phyloP scores from a whole-genome alignment of 2,888 invertebrate genomes.

The Cryptophagus acutangulus region DNA sequence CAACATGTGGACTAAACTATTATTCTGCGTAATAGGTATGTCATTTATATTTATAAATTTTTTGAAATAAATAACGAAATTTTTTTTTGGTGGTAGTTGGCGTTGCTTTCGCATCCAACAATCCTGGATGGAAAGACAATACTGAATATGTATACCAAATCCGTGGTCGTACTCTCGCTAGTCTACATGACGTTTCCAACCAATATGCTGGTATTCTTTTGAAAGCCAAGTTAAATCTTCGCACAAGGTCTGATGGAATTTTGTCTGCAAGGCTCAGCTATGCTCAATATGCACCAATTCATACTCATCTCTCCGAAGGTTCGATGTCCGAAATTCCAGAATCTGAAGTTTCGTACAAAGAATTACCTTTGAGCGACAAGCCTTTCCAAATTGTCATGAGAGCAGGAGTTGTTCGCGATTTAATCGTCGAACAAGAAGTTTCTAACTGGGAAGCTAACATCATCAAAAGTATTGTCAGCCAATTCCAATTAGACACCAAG shows the following conservation, averaged over 20 bases:
- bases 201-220: conserved; percentile 52
- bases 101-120: conserved; percentile 33
- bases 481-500: conserved; percentile 60
- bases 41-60: not conserved
- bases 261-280: conserved; percentile 47
- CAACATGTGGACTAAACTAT: not conserved
- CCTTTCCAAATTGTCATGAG: conserved; percentile 58
- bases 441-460: conserved; percentile 61
- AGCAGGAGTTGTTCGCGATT: conserved; percentile 56
- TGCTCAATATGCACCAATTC: conserved; percentile 50
- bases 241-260: conserved; percentile 48
- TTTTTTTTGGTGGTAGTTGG: conserved; percentile 30
- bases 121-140: conserved; percentile 53
- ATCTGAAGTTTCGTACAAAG: conserved; percentile 49
- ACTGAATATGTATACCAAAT: conserved; percentile 56
- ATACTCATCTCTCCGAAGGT: conserved; percentile 48
- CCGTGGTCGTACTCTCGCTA: conserved; percentile 52
- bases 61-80: not conserved
- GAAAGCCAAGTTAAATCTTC: conserved; percentile 53
- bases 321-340: conserved; percentile 49
- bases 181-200: conserved; percentile 52
- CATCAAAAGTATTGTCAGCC: conserved; percentile 61
- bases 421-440: conserved; percentile 52
- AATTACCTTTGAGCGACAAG: conserved; percentile 51
- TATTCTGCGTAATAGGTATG: not conserved